Evolutionary conservation across 2,888 invertebrate genomes (phyloP), one percentile per base, ranked within the genome.

Genomic region (Drosophila diplacantha): DNA sequence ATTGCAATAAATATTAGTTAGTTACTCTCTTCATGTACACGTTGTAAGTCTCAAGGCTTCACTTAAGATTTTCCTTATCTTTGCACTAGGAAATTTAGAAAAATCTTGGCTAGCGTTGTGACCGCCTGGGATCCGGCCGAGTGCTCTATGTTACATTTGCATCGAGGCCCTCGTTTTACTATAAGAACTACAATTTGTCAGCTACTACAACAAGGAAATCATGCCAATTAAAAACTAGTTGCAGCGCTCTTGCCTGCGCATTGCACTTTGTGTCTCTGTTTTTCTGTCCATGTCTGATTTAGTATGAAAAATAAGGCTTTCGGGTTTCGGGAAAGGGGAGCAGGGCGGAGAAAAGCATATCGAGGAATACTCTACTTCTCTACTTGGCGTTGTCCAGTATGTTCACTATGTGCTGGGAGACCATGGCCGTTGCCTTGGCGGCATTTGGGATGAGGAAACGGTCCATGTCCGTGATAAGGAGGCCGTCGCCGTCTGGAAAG

Each of bases 381-480:
- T 87, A 87, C 62, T 87, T 87, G 39, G 83, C 73, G 61, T 77
- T 79, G 29, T 87, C 76, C 46, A 87, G 84, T 81, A 91, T 91
- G 81, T 92, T 91, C 83, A 94, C 89, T 81, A 98, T 97, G 88
- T 96, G 96, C 87, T 95, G 93, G 56, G 97, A 96, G 60, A 98
- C 95, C 53, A 95, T 90, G 89, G 94, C 94, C 1, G 96, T 97
- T 24, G 96, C 97, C 86, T 95, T 93, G 54, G 93, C 93, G 43
- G 97, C 96, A 85, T 97, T 94, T 6, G 96, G 96, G 87, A 98
- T 97, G 53, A 96, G 90, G 89, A 97, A 96, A 72, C 95, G 91
- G 89, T 97, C 97, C 94, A 96, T 94, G 87, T 97, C 97, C 1
- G 93, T 94, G 63, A 97, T 94, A 63, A 93, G 90, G 35, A 95